A percentile compares a stretch with the other conserved stretches of the same genome.
Evolutionary conservation across 2,113 vertebrate genomes (phyloP).

Genomic region (Oophaga pumilio): DNA sequence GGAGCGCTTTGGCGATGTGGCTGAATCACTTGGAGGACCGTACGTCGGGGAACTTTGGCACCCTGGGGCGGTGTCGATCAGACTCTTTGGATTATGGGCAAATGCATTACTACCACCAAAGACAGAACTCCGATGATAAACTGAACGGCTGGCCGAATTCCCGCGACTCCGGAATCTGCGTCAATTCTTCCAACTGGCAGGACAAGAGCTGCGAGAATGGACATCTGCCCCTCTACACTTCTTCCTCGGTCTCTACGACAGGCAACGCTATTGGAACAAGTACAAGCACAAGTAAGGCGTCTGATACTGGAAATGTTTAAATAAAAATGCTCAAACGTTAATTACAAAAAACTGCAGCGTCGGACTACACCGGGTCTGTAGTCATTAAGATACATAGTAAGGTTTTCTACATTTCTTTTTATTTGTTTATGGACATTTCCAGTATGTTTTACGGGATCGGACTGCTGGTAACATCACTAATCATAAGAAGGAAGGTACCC

Average conservation of each 20-base stretch:
- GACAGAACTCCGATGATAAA: slow-evolving; percentile 95
- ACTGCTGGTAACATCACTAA: too few species aligned
- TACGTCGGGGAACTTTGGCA: slow-evolving; percentile 75
- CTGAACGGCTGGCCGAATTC: slow-evolving; percentile 96
- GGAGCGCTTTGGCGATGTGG: slow-evolving; percentile 93
- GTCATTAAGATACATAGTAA: too few species aligned
- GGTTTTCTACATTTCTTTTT: too few species aligned
- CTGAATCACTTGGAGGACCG: slow-evolving; percentile 97
- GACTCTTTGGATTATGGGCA: slow-evolving; percentile 90
- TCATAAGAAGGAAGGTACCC: too few species aligned
- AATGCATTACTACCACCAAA: slow-evolving; percentile 91
- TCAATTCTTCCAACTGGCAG: slow-evolving; percentile 81
- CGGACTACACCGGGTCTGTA: not conserved
- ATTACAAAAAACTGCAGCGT: not conserved
- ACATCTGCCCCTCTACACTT: slow-evolving; percentile 90
- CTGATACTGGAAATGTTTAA: not conserved
- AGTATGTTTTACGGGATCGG: too few species aligned
- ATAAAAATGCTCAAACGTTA: not conserved
- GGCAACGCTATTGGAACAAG: slow-evolving; percentile 95
- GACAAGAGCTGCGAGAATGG: slow-evolving; percentile 93
- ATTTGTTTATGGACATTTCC: too few species aligned
- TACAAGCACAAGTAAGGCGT: slow-evolving; percentile 87
- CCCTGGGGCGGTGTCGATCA: slow-evolving; percentile 75
- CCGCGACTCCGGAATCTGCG: slow-evolving; percentile 87
- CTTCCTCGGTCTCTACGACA: slow-evolving; percentile 91